Conservation (phyloP, 2,113 vertebrate species). For the Jaculus jaculus region DNA sequence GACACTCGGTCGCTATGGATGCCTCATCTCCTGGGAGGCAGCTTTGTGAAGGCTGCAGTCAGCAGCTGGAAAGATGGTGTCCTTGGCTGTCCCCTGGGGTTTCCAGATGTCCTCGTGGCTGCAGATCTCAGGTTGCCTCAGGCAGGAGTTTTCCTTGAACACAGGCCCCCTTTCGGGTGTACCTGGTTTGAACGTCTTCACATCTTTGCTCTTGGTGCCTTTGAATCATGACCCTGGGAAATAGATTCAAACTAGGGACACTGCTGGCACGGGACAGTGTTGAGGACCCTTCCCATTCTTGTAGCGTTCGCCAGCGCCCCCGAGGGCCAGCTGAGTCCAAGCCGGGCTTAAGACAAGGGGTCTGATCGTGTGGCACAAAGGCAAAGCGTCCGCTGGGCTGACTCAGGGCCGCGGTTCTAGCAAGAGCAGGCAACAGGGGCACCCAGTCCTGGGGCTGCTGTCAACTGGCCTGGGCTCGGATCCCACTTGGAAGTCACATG, state of each 20-base stretch:
- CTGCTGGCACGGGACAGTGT: accelerated
- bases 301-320: neutral
- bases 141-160: neutral
- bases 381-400: neutral
- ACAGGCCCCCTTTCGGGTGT: neutral
- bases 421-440: neutral
- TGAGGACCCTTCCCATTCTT: neutral
- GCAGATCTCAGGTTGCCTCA: neutral
- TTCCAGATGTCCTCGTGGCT: neutral
- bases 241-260: neutral
- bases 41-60: neutral
- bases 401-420: neutral
- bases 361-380: neutral
- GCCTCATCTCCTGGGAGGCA: neutral
- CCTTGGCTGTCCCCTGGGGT: too few species aligned
- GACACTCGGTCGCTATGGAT: too few species aligned
- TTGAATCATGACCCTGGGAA: neutral
- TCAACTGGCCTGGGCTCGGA: neutral
- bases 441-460: accelerated
- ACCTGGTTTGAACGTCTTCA: neutral
- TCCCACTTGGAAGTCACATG: too few species aligned
- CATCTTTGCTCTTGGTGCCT: neutral
- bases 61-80: too few species aligned
- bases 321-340: neutral
- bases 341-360: neutral